Evolutionary conservation across 2,797 vertebrate species (phyloP).

Genomic region (Alca torda): DNA sequence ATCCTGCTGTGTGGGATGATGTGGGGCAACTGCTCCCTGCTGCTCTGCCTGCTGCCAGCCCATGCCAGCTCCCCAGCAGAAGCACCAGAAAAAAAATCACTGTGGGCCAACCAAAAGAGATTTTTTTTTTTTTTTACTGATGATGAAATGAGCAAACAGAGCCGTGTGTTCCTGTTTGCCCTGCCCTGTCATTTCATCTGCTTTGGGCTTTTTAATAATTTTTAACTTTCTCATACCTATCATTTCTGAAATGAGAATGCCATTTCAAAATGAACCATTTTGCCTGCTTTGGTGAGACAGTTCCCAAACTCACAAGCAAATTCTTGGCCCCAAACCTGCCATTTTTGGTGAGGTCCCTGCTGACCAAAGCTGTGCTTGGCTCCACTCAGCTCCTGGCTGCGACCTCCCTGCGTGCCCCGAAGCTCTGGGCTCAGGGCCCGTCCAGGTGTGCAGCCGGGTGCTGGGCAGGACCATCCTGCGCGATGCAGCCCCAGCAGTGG

Average conservation of each 20-base stretch:
- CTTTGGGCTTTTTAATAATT: not conserved
- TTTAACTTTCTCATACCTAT: not conserved
- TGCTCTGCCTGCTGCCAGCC: not conserved
- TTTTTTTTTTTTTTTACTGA: not conserved
- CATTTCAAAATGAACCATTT: not conserved
- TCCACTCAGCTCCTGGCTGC: not conserved
- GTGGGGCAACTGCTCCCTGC: not conserved
- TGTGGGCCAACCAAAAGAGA: not conserved
- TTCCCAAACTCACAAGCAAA: not conserved
- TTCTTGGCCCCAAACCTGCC: not conserved
- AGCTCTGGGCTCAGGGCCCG: rapidly evolving
- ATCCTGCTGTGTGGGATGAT: not conserved
- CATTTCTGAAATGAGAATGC: not conserved
- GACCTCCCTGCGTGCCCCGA: rapidly evolving
- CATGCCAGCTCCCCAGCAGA: not conserved
- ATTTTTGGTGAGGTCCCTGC: not conserved
- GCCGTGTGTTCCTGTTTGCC: rapidly evolving
- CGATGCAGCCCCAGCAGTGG: not conserved
- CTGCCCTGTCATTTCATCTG: not conserved
- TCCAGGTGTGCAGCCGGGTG: rapidly evolving
- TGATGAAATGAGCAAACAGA: not conserved
- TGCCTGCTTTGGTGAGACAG: not conserved
- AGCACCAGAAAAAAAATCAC: not conserved
- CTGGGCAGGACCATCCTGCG: not conserved
- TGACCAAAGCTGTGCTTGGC: not conserved